phyloP scores from a whole-genome alignment of 2,888 invertebrate genomes.

The Acheta domesticus region DNA sequence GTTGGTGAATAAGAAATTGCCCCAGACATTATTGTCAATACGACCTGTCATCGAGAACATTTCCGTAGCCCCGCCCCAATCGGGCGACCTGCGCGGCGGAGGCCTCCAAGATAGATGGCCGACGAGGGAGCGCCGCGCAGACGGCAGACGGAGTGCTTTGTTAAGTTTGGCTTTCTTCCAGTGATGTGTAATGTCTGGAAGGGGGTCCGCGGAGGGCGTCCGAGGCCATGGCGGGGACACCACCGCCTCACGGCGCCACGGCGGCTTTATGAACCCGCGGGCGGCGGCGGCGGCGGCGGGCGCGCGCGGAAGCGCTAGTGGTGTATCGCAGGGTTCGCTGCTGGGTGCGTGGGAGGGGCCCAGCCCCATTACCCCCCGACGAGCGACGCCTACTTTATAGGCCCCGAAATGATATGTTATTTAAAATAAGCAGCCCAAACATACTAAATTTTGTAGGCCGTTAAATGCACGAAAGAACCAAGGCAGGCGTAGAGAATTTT shows the following conservation, averaged over 20 bases:
- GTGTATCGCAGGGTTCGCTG: no score
- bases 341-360: no score
- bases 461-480: slow-evolving; percentile 7
- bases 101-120: background rate
- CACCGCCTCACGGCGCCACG: no score
- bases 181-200: background rate
- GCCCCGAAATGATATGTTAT: background rate
- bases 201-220: background rate
- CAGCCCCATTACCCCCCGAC: no score
- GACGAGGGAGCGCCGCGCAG: background rate
- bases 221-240: no score
- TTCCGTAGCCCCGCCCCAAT: background rate
- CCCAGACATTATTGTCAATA: background rate
- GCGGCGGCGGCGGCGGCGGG: no score
- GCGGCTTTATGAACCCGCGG: no score
- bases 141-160: slow-evolving; percentile 1
- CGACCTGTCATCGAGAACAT: background rate
- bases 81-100: background rate
- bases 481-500: background rate
- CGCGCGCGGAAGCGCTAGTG: no score
- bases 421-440: background rate
- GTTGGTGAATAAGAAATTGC: background rate
- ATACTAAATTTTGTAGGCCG: slow-evolving; percentile 6
- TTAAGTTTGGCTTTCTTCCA: slow-evolving; percentile 18
- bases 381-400: no score